These are phyloP conservation scores for Hypsopygia costalis DNA, from an alignment of 2,888 invertebrate genomes.

Conservation along the genomic window DNA sequence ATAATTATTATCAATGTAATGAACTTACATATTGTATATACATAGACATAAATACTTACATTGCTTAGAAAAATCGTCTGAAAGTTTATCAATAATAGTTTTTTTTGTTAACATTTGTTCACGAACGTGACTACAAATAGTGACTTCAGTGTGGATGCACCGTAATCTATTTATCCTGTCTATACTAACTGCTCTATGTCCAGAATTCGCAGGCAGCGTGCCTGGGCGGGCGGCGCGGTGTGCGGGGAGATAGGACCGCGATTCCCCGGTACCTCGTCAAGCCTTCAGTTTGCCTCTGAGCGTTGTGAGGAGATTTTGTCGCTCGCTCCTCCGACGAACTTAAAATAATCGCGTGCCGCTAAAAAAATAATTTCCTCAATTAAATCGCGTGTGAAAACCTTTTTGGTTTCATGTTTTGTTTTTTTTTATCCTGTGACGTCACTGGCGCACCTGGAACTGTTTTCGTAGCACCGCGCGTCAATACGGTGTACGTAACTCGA, in stretches of 20 bases:
- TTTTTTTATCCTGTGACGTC: constrained; percentile 34
- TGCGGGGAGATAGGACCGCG: constrained; percentile 35
- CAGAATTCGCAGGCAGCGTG: constrained; percentile 43
- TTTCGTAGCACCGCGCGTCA: constrained; percentile 27
- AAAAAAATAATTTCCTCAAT: constrained; percentile 58
- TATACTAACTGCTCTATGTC: constrained; percentile 31
- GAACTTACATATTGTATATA: too few species aligned
- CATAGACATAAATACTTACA: too few species aligned
- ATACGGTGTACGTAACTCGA: constrained; percentile 35
- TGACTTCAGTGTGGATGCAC: too few species aligned
- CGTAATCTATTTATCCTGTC: too few species aligned
- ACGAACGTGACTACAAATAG: too few species aligned
- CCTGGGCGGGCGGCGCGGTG: constrained; percentile 57
- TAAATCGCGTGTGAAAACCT: constrained; percentile 38
- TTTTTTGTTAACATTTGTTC: too few species aligned
- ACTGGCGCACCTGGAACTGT: constrained; percentile 20
- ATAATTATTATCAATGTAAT: too few species aligned
- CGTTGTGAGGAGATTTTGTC: constrained; percentile 34
- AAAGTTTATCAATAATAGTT: too few species aligned
- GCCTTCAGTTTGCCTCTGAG: constrained; percentile 60
- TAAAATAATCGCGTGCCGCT: constrained; percentile 46
- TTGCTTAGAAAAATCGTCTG: too few species aligned
- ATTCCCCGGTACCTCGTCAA: constrained; percentile 51
- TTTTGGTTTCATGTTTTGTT: constrained; percentile 25
- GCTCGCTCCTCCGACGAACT: constrained; percentile 14